These are phyloP conservation scores for Suncus etruscus DNA, from an alignment of 2,113 vertebrate species.

Conservation along the genomic window DNA sequence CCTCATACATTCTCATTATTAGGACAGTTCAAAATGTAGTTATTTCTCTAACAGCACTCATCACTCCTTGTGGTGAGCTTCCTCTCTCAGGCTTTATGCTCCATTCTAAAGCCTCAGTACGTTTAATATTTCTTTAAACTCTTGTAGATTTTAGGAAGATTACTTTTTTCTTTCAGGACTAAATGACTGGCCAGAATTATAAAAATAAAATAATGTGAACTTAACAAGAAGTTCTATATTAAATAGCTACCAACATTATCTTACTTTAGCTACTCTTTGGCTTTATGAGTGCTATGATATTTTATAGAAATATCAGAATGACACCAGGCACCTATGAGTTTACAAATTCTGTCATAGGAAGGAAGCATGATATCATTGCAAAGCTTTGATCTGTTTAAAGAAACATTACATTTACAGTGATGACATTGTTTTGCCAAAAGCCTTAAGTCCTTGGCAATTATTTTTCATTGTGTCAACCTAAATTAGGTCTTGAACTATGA, in stretches of 20 bases:
- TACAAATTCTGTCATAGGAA: conserved; percentile 20
- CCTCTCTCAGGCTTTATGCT: not conserved
- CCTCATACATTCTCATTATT: too few species aligned
- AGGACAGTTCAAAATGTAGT: too few species aligned
- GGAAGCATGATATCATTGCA: not conserved
- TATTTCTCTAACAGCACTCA: too few species aligned
- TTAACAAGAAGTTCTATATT: conserved; percentile 2
- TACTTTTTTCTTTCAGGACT: not conserved
- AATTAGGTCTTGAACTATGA: not conserved
- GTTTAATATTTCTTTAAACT: not conserved
- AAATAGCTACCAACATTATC: not conserved
- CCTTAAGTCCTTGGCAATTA: not conserved
- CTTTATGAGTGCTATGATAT: not conserved
- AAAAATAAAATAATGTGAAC: conserved; percentile 30
- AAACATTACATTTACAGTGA: conserved; percentile 20
- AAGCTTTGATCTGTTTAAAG: not conserved
- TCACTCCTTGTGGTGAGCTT: too few species aligned
- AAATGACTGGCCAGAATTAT: conserved; percentile 34
- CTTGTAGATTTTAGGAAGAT: conserved; percentile 5
- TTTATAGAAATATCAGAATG: not conserved
- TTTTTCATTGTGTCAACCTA: not conserved
- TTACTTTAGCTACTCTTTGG: not conserved
- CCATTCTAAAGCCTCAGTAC: not conserved
- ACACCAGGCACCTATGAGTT: not conserved
- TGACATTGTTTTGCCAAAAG: not conserved